phyloP scores from a whole-genome alignment of 2,797 vertebrate species.

The Threskiornis aethiopicus region DNA sequence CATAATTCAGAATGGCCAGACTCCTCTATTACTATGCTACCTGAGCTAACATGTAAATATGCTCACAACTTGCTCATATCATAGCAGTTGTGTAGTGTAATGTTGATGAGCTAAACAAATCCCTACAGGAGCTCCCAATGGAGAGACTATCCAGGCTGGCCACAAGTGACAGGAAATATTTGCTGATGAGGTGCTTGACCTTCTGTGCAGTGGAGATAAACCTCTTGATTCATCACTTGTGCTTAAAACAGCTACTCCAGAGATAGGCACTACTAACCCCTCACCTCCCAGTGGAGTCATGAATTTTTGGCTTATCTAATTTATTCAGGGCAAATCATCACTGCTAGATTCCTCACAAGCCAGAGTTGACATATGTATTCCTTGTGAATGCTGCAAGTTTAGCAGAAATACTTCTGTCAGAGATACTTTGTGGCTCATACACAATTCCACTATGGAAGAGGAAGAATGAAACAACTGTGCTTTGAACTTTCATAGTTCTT shows the following conservation, averaged over 20 bases:
- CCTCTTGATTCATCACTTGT: not conserved
- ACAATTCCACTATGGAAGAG: not conserved
- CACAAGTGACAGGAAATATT: not conserved
- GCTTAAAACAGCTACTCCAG: not conserved
- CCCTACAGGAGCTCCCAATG: not conserved
- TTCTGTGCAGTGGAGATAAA: not conserved
- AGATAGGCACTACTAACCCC: not conserved
- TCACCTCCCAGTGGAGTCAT: not conserved
- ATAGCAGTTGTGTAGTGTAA: not conserved
- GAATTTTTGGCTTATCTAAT: conserved; percentile 1
- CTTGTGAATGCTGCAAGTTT: not conserved
- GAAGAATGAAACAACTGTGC: not conserved
- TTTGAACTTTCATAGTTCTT: not conserved
- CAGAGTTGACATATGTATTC: not conserved
- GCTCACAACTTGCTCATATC: not conserved
- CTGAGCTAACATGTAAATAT: not conserved
- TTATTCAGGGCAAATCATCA: not conserved
- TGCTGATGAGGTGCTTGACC: not conserved
- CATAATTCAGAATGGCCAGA: not conserved
- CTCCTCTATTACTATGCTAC: not conserved
- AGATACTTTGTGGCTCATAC: not conserved
- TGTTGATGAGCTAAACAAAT: not conserved
- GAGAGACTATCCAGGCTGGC: not conserved
- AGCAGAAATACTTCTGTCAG: not conserved
- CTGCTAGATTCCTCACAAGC: not conserved